A percentile compares a stretch with the other conserved stretches of the same genome.
Conservation (phyloP, 1,140 invertebrate species). For the Mya arenaria region DNA sequence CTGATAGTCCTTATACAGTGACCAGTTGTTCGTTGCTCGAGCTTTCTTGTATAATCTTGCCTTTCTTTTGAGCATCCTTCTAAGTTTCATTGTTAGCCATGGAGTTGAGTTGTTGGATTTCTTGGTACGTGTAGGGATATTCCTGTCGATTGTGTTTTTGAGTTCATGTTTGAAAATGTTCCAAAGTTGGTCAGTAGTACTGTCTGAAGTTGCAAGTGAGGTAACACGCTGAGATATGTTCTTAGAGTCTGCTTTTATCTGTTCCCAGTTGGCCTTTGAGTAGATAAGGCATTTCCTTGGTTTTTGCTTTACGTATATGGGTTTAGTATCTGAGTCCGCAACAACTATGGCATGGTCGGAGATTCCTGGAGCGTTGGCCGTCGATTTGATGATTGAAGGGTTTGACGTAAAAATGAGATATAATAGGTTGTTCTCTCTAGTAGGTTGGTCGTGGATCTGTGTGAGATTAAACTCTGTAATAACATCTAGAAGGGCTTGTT, state of each 20-base stretch:
- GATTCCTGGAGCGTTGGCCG: constrained; percentile 50
- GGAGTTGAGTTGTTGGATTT: neutral
- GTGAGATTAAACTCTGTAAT: constrained; percentile 15
- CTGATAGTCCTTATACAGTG: constrained; percentile 17
- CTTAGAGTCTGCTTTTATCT: neutral
- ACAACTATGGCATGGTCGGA: constrained; percentile 54
- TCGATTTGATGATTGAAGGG: constrained; percentile 48
- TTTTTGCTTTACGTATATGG: constrained; percentile 6
- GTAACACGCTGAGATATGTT: neutral
- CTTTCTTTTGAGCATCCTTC: neutral
- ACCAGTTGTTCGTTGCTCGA: constrained; percentile 30
- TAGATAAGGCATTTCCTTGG: constrained; percentile 34
- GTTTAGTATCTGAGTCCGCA: constrained; percentile 35
- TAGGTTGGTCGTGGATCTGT: constrained; percentile 45
- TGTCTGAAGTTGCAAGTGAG: neutral
- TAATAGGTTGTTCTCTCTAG: constrained; percentile 40
- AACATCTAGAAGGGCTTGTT: constrained; percentile 43
- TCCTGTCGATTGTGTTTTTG: neutral
- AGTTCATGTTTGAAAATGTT: neutral
- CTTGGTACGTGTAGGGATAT: neutral
- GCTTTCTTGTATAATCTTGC: constrained; percentile 31
- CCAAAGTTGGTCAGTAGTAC: neutral
- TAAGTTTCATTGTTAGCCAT: neutral
- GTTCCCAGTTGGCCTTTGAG: constrained; percentile 50
- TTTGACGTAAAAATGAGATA: constrained; percentile 55